Evolutionary conservation across 2,113 vertebrate genomes (phyloP).

Genomic region (Caranx ignobilis): DNA sequence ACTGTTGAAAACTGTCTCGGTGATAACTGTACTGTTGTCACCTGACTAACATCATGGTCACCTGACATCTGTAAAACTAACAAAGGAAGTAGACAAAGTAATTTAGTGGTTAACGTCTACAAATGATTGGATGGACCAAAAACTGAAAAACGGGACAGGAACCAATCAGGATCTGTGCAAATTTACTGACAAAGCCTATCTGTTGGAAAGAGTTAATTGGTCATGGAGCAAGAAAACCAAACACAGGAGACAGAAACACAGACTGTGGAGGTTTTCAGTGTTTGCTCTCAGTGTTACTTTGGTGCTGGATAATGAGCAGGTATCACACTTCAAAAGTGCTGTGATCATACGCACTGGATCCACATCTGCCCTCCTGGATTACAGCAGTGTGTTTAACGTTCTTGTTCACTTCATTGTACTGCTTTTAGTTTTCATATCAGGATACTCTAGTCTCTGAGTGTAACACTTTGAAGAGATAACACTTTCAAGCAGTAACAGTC

Average conservation of each 20-base stretch:
- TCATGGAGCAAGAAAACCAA: neutral
- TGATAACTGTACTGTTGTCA: neutral
- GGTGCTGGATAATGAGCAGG: conserved; percentile 14
- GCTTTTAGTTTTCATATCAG: no score
- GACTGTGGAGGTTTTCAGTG: neutral
- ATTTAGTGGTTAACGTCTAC: neutral
- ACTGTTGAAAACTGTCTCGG: no score
- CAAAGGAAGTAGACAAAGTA: neutral
- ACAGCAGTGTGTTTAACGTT: no score
- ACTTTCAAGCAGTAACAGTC: no score
- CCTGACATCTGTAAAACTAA: neutral
- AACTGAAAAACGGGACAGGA: neutral
- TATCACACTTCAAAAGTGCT: neutral
- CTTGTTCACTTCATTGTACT: no score
- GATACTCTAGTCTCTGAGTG: no score
- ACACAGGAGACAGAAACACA: neutral
- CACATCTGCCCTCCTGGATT: neutral
- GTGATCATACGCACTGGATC: no score
- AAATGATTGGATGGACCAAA: neutral
- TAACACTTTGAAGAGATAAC: no score
- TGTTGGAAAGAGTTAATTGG: neutral
- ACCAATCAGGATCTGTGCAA: neutral
- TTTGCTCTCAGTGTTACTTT: neutral
- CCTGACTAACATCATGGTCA: conserved; percentile 1
- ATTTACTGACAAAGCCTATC: neutral